Base-by-base conservation (phyloP, 2,797 vertebrate species). In the Lophius americanus region DNA sequence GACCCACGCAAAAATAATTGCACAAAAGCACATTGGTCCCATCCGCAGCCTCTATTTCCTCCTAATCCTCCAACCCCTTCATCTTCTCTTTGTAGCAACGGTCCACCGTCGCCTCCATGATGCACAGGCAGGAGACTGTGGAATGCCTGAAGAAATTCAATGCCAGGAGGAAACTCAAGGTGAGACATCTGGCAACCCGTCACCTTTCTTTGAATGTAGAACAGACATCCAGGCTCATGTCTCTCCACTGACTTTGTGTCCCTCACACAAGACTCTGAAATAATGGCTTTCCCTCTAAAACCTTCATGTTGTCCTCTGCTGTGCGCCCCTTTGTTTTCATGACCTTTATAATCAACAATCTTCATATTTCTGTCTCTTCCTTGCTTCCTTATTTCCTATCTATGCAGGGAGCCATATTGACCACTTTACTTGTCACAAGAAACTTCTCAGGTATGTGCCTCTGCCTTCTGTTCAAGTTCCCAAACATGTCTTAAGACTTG, bases 71-170 rank as follows among this genome's bases (percentile, higher is more conserved):
- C 55, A 60, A 74, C 76, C 47, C 12, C 53, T 35, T 73, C 47
- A 53, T 76, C 43, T 60, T 74, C 36, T 60, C 59, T 39, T 47
- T 65, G 11, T 87, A 99, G 98, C 98, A 99, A 93, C 97, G 98
- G 32, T 98, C 98, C 85, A 99, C 98, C 0, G 98, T 99, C 83
- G 98, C 98, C 0, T 99, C 98, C 62, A 99, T 98, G 93, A 99
- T 99, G 97, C 98, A 99, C 94, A 96, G 98, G 84, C 98, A 99
- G 93, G 98, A 99, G 94, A 99, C 98, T 0, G 98, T 99, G 88
- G 98, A 99, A 89, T 99, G 98, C 87, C 92, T 99, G 94, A 99
- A 99, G 94, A 99, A 99, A 89, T 99, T 99, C 93, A 99, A 99
- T 0, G 98, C 98, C 82, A 94, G 98, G 84, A 96, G 97, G 85